Percentiles rank a stretch among this genome's conserved stretches.
These are phyloP conservation scores for Notarius quadriscutis DNA, from an alignment of 2,113 vertebrate genomes.

Conservation along the genomic window DNA sequence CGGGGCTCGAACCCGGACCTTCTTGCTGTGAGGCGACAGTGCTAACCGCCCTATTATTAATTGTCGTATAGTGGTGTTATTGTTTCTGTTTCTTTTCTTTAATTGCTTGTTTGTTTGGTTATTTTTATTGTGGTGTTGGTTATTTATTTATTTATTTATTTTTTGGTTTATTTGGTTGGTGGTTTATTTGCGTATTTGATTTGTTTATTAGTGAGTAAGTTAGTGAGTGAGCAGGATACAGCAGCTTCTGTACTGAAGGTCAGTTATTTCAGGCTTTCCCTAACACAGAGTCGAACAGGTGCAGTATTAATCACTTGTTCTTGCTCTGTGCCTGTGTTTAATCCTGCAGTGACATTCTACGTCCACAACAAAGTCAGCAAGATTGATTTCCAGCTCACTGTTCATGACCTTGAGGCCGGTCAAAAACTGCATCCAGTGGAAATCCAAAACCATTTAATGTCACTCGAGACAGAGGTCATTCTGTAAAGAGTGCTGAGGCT, in stretches of 20 bases:
- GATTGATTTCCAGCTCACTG: constrained; percentile 35
- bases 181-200: too few relatives aligned
- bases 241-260: constrained; percentile 13
- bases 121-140: too few relatives aligned
- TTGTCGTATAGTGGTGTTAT: too few relatives aligned
- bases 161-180: too few relatives aligned
- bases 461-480: neutral
- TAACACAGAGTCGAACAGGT: constrained; percentile 15
- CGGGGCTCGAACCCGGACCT: too few relatives aligned
- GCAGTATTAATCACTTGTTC: constrained; percentile 17
- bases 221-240: neutral
- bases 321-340: constrained; percentile 21
- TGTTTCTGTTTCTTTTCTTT: too few relatives aligned
- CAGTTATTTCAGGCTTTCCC: constrained; percentile 45
- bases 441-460: constrained; percentile 11
- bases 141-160: too few relatives aligned
- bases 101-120: too few relatives aligned
- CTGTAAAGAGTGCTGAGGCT: constrained; percentile 1
- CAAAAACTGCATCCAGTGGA: constrained; percentile 20
- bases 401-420: constrained; percentile 15
- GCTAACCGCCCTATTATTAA: too few relatives aligned
- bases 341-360: constrained; percentile 27
- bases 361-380: constrained; percentile 29
- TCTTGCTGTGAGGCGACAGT: too few relatives aligned
- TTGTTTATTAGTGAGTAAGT: too few relatives aligned